A percentile compares a stretch with the other conserved stretches of the same genome.
These are phyloP conservation scores for Phyllopteryx taeniolatus DNA, from an alignment of 2,113 vertebrate species.

Conservation along the genomic window DNA sequence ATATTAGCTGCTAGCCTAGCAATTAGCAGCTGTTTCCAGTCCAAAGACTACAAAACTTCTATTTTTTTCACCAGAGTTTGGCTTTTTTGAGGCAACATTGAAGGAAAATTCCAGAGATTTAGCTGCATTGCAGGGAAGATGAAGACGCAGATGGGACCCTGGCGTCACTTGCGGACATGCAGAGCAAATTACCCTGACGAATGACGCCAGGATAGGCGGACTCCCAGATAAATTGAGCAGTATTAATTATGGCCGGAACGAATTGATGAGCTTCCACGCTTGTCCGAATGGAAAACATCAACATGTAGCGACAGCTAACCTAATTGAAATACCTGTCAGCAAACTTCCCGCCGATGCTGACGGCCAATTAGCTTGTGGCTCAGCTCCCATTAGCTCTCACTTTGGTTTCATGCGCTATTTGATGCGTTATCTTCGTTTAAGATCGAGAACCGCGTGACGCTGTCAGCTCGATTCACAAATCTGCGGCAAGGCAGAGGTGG, in stretches of 20 bases:
- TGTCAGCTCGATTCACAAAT: neutral
- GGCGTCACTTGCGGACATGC: constrained; percentile 39
- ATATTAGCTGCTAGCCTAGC: neutral
- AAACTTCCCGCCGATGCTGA: constrained; percentile 15
- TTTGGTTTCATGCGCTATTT: constrained; percentile 2
- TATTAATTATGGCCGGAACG: constrained; percentile 48
- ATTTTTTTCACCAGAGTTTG: neutral
- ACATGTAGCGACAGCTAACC: constrained; percentile 22
- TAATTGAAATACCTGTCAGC: constrained; percentile 16
- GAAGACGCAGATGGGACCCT: neutral
- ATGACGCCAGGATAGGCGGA: constrained; percentile 28
- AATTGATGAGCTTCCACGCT: constrained; percentile 50
- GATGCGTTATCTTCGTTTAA: neutral
- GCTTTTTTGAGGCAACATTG: neutral
- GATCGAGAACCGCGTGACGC: neutral
- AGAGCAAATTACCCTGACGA: constrained; percentile 40
- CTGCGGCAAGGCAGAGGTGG: neutral
- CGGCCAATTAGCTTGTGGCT: neutral
- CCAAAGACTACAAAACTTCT: neutral
- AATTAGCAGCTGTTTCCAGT: neutral
- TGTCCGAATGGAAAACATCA: constrained; percentile 55
- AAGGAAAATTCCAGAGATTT: neutral
- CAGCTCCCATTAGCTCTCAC: neutral
- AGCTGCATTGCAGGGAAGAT: neutral
- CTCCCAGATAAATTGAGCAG: constrained; percentile 35